Conservation (phyloP, 2,888 invertebrate genomes). For the Ophioninae sp. region DNA sequence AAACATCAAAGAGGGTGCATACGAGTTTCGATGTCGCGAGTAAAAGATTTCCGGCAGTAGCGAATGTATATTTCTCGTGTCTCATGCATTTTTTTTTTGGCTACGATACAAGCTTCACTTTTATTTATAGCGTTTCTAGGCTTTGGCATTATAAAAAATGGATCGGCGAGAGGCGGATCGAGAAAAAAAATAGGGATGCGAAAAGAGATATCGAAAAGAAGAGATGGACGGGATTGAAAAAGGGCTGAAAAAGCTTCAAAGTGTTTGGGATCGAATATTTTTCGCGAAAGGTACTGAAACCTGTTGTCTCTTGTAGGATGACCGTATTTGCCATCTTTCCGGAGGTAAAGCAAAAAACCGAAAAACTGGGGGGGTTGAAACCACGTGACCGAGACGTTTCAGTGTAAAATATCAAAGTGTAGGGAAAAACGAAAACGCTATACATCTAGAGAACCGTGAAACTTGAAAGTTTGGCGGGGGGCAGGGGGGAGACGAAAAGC, state of each 20-base stretch:
- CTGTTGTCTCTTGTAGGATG: slow-evolving; percentile 3
- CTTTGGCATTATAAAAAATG: slow-evolving; percentile 58
- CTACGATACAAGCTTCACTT: slow-evolving; percentile 21
- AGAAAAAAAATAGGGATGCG: neutral
- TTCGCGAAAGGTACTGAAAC: slow-evolving; percentile 14
- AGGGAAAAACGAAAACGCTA: slow-evolving; percentile 60
- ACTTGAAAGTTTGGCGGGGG: slow-evolving; percentile 71
- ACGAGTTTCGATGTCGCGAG: slow-evolving; percentile 34
- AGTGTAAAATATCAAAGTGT: slow-evolving; percentile 69
- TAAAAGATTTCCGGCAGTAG: slow-evolving; percentile 25
- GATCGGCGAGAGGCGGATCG: slow-evolving; percentile 22
- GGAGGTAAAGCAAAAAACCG: slow-evolving; percentile 35
- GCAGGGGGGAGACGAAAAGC: slow-evolving; percentile 32
- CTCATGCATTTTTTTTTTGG: slow-evolving; percentile 10
- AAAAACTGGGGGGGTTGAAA: slow-evolving; percentile 51
- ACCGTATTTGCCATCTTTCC: neutral
- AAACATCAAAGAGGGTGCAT: slow-evolving; percentile 64
- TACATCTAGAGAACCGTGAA: slow-evolving; percentile 77
- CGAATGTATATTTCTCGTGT: slow-evolving; percentile 7
- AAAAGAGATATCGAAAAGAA: slow-evolving; percentile 21
- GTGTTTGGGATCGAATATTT: slow-evolving; percentile 47
- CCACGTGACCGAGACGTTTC: slow-evolving; percentile 45
- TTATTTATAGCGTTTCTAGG: slow-evolving; percentile 10
- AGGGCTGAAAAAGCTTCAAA: slow-evolving; percentile 27
- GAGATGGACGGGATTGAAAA: neutral